phyloP scores from a whole-genome alignment of 1,140 invertebrate genomes.

The Limonius californicus region DNA sequence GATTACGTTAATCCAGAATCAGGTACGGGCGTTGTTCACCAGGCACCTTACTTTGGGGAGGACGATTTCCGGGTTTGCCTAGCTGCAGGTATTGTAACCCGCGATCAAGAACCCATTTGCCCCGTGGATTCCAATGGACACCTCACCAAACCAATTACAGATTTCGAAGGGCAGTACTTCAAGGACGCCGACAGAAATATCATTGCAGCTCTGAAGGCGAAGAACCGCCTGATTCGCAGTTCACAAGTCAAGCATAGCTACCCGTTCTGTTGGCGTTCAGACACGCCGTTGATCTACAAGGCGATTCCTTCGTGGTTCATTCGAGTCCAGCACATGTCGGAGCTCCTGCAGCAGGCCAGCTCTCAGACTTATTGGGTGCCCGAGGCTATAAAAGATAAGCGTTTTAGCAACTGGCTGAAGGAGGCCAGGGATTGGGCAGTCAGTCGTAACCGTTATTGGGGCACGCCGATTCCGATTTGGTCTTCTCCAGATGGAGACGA shows the following conservation, averaged over 20 bases:
- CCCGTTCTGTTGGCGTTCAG: conserved; percentile 98
- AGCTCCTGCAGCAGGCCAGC: conserved; percentile 76
- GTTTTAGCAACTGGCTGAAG: conserved; percentile 97
- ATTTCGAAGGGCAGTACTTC: conserved; percentile 90
- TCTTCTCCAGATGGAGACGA: conserved; percentile 92
- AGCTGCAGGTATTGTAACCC: conserved; percentile 74
- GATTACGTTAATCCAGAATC: conserved; percentile 93
- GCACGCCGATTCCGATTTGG: conserved; percentile 98
- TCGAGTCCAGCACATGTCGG: conserved; percentile 84
- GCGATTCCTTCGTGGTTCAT: conserved; percentile 99
- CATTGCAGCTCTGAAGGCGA: conserved; percentile 76
- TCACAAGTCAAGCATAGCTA: conserved; percentile 90
- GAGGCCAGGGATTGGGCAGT: conserved; percentile 98
- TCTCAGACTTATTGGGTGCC: conserved; percentile 97
- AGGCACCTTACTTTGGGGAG: conserved; percentile 99
- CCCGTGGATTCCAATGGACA: conserved; percentile 89
- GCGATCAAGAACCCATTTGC: conserved; percentile 85
- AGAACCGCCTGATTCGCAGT: conserved; percentile 70
- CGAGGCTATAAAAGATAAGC: conserved; percentile 96
- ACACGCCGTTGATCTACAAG: conserved; percentile 97
- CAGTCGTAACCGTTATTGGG: conserved; percentile 97
- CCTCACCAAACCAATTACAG: conserved; percentile 80
- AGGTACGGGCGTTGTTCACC: conserved; percentile 98
- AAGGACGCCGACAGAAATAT: conserved; percentile 88
- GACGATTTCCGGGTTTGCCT: conserved; percentile 90